Percentiles rank a stretch among this genome's conserved stretches.
These are phyloP conservation scores for Phymorhynchus buccinoides DNA, from an alignment of 1,140 invertebrate genomes.

Conservation along the genomic window DNA sequence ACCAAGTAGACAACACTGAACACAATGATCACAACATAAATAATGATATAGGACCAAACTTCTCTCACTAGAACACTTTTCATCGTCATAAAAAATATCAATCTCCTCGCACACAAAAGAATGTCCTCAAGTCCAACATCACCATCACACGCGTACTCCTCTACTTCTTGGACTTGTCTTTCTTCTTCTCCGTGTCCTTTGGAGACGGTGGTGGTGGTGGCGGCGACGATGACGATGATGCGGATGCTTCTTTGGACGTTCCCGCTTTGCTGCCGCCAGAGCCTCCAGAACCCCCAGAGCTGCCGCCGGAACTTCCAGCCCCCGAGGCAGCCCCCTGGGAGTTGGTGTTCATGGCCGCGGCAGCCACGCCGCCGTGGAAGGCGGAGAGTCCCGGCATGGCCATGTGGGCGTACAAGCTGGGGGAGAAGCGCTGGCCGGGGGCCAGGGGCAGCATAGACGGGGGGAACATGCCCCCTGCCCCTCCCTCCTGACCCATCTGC, in stretches of 20 bases:
- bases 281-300: not conserved
- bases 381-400: slow-evolving; percentile 30
- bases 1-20: slow-evolving; percentile 1
- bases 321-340: no score
- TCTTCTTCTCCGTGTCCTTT: no score
- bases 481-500: slow-evolving; percentile 42
- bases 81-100: not conserved
- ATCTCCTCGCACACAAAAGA: not conserved
- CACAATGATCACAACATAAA: not conserved
- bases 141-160: not conserved
- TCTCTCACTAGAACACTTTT: not conserved
- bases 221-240: not conserved
- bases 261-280: not conserved
- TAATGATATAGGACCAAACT: not conserved
- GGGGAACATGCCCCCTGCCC: not conserved
- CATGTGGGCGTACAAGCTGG: slow-evolving; percentile 38
- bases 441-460: not conserved
- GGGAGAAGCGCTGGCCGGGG: slow-evolving; percentile 28
- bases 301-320: not conserved
- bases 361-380: slow-evolving; percentile 15
- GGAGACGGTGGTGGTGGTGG: no score
- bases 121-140: not conserved
- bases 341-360: not conserved
- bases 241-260: not conserved
- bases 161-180: not conserved